Evolutionary conservation across 2,888 invertebrate genomes (phyloP), one percentile per base, ranked within the genome.

Genomic region (Synergus laeviventris): DNA sequence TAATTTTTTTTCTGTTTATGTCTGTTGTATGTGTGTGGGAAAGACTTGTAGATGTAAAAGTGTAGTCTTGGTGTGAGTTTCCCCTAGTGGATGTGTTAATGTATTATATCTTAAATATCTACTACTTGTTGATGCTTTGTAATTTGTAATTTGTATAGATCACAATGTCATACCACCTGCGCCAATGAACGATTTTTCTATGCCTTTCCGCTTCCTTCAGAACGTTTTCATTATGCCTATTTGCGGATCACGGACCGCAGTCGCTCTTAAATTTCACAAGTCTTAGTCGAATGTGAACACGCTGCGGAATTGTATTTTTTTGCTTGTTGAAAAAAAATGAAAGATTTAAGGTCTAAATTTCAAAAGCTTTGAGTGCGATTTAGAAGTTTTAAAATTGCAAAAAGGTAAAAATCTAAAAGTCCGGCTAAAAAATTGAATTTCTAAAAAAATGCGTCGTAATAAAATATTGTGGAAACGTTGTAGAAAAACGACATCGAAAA

Each of bases 151-250:
- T 87, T 86, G 81, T 87, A 88, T 89, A 89, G 88, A 89, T 89
- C 89, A 89, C 89, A 89, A 89, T 89, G 87, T 89, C 89, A 87
- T 88, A 49, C 89, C 88, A 88, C 85, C 86, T 86, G 85, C 87
- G 86, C 85, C 87, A 85, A 84, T 87, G 80, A 89, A 87, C 86
- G 83, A 83, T 84, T 81, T 84, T 82, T 83, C 79, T 84, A 86
- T 85, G 83, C 84, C 84, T 82, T 83, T 86, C 83, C 84, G 81
- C 84, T 85, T 84, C 84, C 84, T 78, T 84, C 82, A 64, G 73
- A 76, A 74, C 77, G 62, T 77, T 56, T 77, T 62, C 74, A 54
- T 64, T 42, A 5, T 42, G 14, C 39, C 39, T 64, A 64, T 21
- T 14, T 18, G 21, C 39, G 16, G 45, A 21, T 24, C 45, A n/a